Evolutionary conservation across 2,888 invertebrate genomes (phyloP).

Genomic region (Pasiphila rectangulata): DNA sequence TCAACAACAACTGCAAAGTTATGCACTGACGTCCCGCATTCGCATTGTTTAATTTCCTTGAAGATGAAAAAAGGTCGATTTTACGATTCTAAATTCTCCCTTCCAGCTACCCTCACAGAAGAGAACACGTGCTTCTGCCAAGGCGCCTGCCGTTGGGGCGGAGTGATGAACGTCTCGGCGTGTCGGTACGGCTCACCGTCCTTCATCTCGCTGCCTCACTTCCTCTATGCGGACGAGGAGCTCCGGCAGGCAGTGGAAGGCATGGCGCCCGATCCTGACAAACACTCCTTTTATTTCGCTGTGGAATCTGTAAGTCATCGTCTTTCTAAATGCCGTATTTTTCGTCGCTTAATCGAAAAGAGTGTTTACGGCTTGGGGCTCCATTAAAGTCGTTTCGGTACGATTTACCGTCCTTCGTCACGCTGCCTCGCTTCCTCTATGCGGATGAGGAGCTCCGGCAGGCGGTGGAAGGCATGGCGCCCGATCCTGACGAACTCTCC

Average conservation of each 20-base stretch:
- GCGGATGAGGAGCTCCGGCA: slow-evolving; percentile 85
- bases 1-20: too few species aligned
- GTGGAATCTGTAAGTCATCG: slow-evolving; percentile 88
- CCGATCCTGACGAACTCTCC: slow-evolving; percentile 85
- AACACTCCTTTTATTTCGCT: slow-evolving; percentile 88
- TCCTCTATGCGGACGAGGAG: slow-evolving; percentile 86
- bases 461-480: slow-evolving; percentile 84
- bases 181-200: slow-evolving; percentile 91
- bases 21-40: background rate
- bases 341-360: too few species aligned
- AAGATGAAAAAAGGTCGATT: too few species aligned
- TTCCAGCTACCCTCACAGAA: slow-evolving; percentile 79
- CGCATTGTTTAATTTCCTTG: too few species aligned
- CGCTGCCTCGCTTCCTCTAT: slow-evolving; percentile 91
- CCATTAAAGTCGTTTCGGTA: slow-evolving; percentile 89
- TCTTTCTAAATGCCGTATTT: too few species aligned
- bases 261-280: slow-evolving; percentile 83
- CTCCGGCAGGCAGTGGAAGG: slow-evolving; percentile 85
- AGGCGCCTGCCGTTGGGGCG: slow-evolving; percentile 86
- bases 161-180: slow-evolving; percentile 88
- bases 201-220: slow-evolving; percentile 92
- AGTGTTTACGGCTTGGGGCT: too few species aligned
- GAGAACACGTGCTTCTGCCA: slow-evolving; percentile 87
- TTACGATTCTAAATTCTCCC: background rate
- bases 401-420: slow-evolving; percentile 91